These are phyloP conservation scores for Ceyx melanurus DNA, from an alignment of 2,113 vertebrate species.

Conservation along the genomic window DNA sequence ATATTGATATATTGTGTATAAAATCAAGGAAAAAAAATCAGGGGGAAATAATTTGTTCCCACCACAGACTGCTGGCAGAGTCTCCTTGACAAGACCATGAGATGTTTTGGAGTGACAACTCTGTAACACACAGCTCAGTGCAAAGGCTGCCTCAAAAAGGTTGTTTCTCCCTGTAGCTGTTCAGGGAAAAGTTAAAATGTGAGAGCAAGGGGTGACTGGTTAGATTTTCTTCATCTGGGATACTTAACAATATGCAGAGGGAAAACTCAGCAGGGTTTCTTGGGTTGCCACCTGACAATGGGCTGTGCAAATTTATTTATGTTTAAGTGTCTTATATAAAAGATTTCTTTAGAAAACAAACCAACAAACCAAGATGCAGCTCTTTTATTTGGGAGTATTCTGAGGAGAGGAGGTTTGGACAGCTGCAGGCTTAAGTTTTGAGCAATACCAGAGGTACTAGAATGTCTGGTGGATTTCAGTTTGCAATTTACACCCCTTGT, in stretches of 20 bases:
- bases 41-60: not conserved
- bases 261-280: not conserved
- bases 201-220: not conserved
- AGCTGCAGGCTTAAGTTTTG: not conserved
- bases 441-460: not conserved
- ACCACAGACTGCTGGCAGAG: not conserved
- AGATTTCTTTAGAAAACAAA: not conserved
- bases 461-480: not conserved
- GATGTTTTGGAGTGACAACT: not conserved
- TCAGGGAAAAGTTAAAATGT: not conserved
- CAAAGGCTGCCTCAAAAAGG: not conserved
- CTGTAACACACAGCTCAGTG: not conserved
- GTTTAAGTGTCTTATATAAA: not conserved
- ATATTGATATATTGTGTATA: no score
- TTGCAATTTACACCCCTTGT: not conserved
- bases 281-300: not conserved
- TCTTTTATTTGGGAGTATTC: not conserved
- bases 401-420: not conserved
- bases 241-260: not conserved
- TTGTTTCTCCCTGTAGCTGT: not conserved
- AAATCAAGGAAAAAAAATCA: not conserved
- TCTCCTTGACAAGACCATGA: not conserved
- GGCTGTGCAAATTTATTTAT: not conserved
- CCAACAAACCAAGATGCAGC: not conserved
- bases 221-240: not conserved